A percentile compares a stretch with the other conserved stretches of the same genome.
Conservation (phyloP, 2,888 invertebrate genomes). For the Drosophila barbarae region DNA sequence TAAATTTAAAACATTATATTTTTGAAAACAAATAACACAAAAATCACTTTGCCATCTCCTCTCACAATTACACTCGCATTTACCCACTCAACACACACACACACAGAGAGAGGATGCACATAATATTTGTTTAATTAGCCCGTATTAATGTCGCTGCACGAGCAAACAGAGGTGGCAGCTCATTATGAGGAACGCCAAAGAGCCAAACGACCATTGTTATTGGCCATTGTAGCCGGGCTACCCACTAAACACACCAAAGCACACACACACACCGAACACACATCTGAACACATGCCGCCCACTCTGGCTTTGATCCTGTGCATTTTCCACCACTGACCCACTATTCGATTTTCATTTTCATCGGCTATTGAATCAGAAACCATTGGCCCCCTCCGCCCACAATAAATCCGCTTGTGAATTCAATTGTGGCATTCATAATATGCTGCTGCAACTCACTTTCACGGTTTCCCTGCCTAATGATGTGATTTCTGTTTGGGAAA, state of each 20-base stretch:
- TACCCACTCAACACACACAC: background rate
- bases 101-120: slow-evolving; percentile 13
- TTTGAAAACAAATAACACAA: background rate
- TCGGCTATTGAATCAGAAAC: slow-evolving; percentile 46
- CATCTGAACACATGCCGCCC: background rate
- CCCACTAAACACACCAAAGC: slow-evolving; percentile 29
- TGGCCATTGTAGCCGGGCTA: slow-evolving; percentile 30
- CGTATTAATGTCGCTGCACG: slow-evolving; percentile 66
- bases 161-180: slow-evolving; percentile 60
- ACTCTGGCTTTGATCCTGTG: slow-evolving; percentile 6
- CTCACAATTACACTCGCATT: background rate
- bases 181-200: slow-evolving; percentile 43
- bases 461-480: slow-evolving; percentile 15
- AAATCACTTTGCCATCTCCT: slow-evolving; percentile 7
- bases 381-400: slow-evolving; percentile 28
- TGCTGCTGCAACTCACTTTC: slow-evolving; percentile 5
- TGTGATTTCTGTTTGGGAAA: slow-evolving; percentile 30
- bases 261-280: background rate
- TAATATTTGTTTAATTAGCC: slow-evolving; percentile 71
- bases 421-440: slow-evolving; percentile 39
- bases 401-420: slow-evolving; percentile 28
- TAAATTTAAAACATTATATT: background rate
- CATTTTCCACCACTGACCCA: slow-evolving; percentile 52
- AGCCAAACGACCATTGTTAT: slow-evolving; percentile 54
- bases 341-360: slow-evolving; percentile 50